Evolutionary conservation across 2,113 vertebrate genomes (phyloP), one percentile per base, ranked within the genome.

Genomic region (Halcyon malimbica): DNA sequence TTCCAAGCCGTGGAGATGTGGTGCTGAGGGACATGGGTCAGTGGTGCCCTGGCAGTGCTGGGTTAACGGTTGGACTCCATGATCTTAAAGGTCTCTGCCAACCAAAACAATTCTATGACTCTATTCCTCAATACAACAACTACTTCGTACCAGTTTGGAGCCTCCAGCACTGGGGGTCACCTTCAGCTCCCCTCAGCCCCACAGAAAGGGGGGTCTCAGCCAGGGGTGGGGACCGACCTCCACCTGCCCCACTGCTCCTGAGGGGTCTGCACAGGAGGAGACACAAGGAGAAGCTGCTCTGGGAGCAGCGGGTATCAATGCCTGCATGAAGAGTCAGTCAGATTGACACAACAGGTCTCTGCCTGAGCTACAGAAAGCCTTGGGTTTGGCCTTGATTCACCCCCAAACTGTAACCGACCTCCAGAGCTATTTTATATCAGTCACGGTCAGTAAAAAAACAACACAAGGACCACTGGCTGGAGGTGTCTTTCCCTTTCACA

Each of bases 341-440:
- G 54, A 19, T 11, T 11, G 37, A 4, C 3, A 9, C 10, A 3
- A 23, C 1, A 1, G 4, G 33, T 60, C 48, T 18, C 48, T 26
- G 24, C 83, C 39, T 2, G n/a, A 12, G 18, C 13, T 28, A n/a
- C 28, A n/a, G 67, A 53, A 50, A 91, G 11, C 42, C 39, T 41
- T 7, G 44, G 35, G 5, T 33, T 56, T 16, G 6, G 2, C 64
- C 28, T 44, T 16, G 44, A 3, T 11, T 39, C 44, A 6, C 8
- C 9, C 31, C 54, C 35, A 39, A 18, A 1, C 35, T 19, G 10
- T 25, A 11, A 24, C 53, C 15, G 1, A n/a, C 60, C 3, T 3
- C 75, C 44, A 16, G 44, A n/a, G 33, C 48, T 25, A 28, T 31
- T 26, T 31, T 24, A 29, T 17, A 9, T 0, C 15, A 33, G 59